Base-by-base conservation (phyloP, 2,888 invertebrate genomes). In the Drosophila mimetica region DNA sequence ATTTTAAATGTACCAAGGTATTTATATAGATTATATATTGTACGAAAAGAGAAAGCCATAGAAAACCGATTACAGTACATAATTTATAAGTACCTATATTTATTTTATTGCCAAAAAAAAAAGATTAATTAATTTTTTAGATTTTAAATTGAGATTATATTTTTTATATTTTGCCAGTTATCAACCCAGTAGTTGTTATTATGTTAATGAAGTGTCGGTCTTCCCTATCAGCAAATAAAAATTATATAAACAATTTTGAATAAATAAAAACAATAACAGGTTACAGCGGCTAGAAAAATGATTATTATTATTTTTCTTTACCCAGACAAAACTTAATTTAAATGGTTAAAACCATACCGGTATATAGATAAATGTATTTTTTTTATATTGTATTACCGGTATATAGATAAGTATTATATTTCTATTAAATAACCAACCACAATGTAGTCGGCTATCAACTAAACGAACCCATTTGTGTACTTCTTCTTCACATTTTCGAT, bases 401-500 rank as follows among this genome's bases (percentile, higher is more conserved):
- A 28, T 28, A 9, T 8, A 9, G 28, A 28, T 9, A 11, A 39
- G 14, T 16, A 4, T 8, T 42, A 42, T 14, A 25, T 16, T 14
- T 16, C 1, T 25, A 13, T 28, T 13, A 14, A 28, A 25, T 11
- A 13, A 30, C 37, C 7, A 9, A 39, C 11, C 1, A 3, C 37
- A 37, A 13, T 16, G 18, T 30, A 41, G 41, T 3, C 13, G 5
- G 20, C 46, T 41, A 34, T 63, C 13, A 34, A 14, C 42, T 28
- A 42, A 52, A 47, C 44, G 36, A 55, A 55, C 18, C 30, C 20
- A 39, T 53, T 32, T 22, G 25, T 9, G 8, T 53, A 22, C 30
- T 30, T 36, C 34, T 34, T 36, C 50, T 9, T 50, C 22, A 28
- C 11, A n/a, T n/a, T n/a, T n/a, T n/a, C n/a, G n/a, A n/a, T n/a